A percentile compares a stretch with the other conserved stretches of the same genome.
phyloP scores from a whole-genome alignment of 2,797 vertebrate genomes.

The Onychomys leucogaster region DNA sequence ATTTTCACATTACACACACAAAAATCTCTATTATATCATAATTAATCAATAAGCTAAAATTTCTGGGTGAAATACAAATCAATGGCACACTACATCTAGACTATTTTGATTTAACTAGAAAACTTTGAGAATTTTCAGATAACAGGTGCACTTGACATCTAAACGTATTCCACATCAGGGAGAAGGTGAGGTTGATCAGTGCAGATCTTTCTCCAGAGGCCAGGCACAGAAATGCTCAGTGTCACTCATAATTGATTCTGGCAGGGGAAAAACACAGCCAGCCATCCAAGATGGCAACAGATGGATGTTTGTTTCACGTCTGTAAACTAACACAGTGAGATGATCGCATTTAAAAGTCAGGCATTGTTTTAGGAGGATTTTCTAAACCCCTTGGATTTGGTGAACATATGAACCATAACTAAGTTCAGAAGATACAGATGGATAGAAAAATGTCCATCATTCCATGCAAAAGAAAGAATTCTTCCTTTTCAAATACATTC shows the following conservation, averaged over 20 bases:
- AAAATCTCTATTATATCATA: background rate
- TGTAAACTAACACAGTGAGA: slow-evolving; percentile 45
- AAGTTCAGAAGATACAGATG: background rate
- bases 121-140: background rate
- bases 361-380: slow-evolving; percentile 15
- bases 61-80: background rate
- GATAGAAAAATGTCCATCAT: background rate
- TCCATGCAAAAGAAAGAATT: background rate
- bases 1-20: background rate
- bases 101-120: background rate
- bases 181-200: background rate
- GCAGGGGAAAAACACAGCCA: slow-evolving; percentile 4
- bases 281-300: slow-evolving; percentile 47
- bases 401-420: slow-evolving; percentile 49
- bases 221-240: background rate
- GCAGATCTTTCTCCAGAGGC: fast-evolving
- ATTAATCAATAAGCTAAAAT: slow-evolving; percentile 10
- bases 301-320: slow-evolving; percentile 42
- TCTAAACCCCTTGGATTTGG: slow-evolving; percentile 60
- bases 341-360: slow-evolving; percentile 61
- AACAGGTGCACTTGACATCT: background rate
- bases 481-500: background rate
- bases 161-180: background rate
- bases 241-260: slow-evolving; percentile 6
- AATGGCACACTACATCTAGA: background rate